Conservation (phyloP, 2,888 invertebrate genomes). For the Fragum fragum region DNA sequence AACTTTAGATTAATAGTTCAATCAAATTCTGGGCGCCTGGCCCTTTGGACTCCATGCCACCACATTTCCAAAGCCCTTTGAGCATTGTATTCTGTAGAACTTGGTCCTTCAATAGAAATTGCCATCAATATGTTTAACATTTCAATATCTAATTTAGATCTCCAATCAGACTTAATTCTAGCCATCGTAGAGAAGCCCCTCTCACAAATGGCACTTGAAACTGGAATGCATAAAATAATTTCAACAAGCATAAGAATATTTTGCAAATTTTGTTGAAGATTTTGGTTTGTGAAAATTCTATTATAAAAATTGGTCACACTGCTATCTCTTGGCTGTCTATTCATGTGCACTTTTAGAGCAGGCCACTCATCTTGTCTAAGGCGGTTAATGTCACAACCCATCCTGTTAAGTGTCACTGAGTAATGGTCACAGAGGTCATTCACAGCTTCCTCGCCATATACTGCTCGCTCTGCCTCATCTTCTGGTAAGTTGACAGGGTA, state of each 20-base stretch:
- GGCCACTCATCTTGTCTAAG: too few species aligned
- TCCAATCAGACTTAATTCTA: slow-evolving; percentile 64
- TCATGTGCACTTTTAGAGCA: slow-evolving; percentile 27
- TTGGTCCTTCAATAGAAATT: slow-evolving; percentile 47
- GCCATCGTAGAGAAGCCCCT: slow-evolving; percentile 63
- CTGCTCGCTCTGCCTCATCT: too few species aligned
- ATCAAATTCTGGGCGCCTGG: slow-evolving; percentile 50
- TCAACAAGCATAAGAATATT: slow-evolving; percentile 45
- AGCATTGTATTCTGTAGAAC: slow-evolving; percentile 36
- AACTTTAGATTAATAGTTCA: background rate
- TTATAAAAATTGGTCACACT: slow-evolving; percentile 9
- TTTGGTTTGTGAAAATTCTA: slow-evolving; percentile 28
- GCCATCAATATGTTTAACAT: slow-evolving; percentile 55
- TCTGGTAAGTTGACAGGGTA: too few species aligned
- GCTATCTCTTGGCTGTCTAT: slow-evolving; percentile 19
- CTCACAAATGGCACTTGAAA: slow-evolving; percentile 42
- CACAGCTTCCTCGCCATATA: too few species aligned
- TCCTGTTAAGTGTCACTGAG: too few species aligned
- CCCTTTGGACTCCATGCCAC: slow-evolving; percentile 59
- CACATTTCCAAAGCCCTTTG: slow-evolving; percentile 41
- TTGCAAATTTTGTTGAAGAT: slow-evolving; percentile 12
- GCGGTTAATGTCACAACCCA: too few species aligned
- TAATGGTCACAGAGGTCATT: too few species aligned
- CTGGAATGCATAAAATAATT: slow-evolving; percentile 37
- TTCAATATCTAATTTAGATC: slow-evolving; percentile 38